Evolutionary conservation across 2,113 vertebrate genomes (phyloP), one percentile per base, ranked within the genome.

Genomic region (Brachypteracias leptosomus): DNA sequence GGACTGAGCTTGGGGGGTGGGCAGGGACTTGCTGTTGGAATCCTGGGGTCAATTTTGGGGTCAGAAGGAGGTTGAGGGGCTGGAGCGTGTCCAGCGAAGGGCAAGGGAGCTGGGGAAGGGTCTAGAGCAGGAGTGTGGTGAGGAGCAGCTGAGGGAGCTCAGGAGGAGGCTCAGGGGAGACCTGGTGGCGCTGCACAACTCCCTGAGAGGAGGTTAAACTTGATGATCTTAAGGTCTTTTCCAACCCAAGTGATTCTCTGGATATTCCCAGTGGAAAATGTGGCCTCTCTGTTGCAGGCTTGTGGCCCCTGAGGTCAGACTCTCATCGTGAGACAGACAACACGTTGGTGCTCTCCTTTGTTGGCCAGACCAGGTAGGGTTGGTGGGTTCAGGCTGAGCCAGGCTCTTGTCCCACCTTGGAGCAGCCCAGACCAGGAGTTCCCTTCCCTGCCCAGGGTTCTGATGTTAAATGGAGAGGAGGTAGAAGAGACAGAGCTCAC

Each of bases 401-500:
- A 6, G 76, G 33, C n/a, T 67, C 46, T 36, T 13, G 2, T 16
- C 18, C 19, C 5, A 0, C 4, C 6, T 16, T 1, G 1, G 65
- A 51, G 13, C 20, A 1, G 6, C 52, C 7, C 38, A 11, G 35
- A 29, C 57, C 31, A 3, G 61, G 31, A 52, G 29, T 42, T 82
- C 12, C 28, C 6, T 62, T 70, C 16, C 44, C 38, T 40, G 7
- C 33, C 33, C 88, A 99, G 99, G 90, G 99, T 99, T 59, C 97
- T 99, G 94, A 99, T 99, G 98, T 97, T 99, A 86, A 99, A 99
- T 0, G 99, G 99, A 10, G 99, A 99, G 93, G 99, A 99, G 81
- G 99, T 99, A 19, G 99, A 99, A 89, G 99, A 99, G 91, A 99
- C 99, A 0, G 99, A 99, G 82, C 98, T 99, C 72, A 98, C 98